These are phyloP conservation scores for Alectura lathami DNA, from an alignment of 2,113 vertebrate species.

Conservation along the genomic window DNA sequence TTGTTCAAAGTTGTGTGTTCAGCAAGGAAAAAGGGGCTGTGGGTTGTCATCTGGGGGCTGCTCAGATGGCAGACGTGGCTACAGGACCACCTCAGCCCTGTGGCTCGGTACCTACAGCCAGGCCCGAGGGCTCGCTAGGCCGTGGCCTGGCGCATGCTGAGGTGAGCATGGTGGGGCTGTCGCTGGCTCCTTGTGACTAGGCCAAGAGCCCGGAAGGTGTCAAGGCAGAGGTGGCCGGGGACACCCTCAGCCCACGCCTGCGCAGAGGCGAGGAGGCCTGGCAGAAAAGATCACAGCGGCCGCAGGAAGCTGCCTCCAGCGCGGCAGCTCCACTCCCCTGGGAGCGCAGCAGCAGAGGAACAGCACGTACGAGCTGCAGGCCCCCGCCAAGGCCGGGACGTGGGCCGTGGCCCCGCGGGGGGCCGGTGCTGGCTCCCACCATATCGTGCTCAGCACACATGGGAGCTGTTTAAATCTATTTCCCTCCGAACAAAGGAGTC, in stretches of 20 bases:
- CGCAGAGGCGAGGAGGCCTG: background rate
- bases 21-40: background rate
- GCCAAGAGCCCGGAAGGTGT: background rate
- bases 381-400: background rate
- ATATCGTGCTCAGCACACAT: rapidly evolving
- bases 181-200: background rate
- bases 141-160: background rate
- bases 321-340: slow-evolving; percentile 20
- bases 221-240: background rate
- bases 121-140: background rate
- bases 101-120: no score
- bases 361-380: slow-evolving; percentile 53
- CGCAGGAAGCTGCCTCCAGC: slow-evolving; percentile 44
- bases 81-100: no score
- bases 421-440: background rate
- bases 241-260: background rate
- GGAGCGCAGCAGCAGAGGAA: slow-evolving; percentile 43
- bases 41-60: background rate
- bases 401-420: background rate
- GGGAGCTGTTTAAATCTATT: background rate
- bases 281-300: slow-evolving; percentile 36
- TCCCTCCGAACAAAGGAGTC: slow-evolving; percentile 23
- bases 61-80: background rate
- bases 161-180: no score
- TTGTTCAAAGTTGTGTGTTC: background rate